A percentile compares a stretch with the other conserved stretches of the same genome.
These are phyloP conservation scores for Mola mola DNA, from an alignment of 2,113 vertebrate genomes.

Conservation along the genomic window DNA sequence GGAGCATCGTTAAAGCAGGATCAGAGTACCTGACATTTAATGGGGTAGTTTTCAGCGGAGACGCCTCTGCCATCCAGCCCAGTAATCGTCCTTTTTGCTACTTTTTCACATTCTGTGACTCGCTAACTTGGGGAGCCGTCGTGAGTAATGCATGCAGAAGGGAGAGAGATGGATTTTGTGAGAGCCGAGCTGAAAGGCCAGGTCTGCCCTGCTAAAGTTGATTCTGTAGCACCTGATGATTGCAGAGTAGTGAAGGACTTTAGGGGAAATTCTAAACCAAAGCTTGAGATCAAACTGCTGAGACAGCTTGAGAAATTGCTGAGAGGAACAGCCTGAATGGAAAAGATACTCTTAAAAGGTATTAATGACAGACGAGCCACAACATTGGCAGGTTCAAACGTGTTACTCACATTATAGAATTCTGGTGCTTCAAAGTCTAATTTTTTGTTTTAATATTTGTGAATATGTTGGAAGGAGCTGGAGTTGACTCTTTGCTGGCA, in stretches of 20 bases:
- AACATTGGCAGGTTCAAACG: too few species aligned
- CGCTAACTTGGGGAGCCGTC: background rate
- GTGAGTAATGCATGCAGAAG: too few species aligned
- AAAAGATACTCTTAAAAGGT: too few species aligned
- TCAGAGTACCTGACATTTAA: conserved; percentile 17
- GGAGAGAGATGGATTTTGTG: background rate
- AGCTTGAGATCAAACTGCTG: conserved; percentile 8
- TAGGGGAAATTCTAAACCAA: background rate
- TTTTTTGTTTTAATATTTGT: background rate
- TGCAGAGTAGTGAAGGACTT: background rate
- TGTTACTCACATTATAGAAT: too few species aligned
- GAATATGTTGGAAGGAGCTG: background rate
- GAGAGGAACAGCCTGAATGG: conserved; percentile 27
- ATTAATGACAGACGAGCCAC: background rate
- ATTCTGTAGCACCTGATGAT: too few species aligned
- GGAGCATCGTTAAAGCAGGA: conserved; percentile 12
- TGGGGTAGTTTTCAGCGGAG: conserved; percentile 2
- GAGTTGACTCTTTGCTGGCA: background rate
- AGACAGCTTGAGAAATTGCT: too few species aligned
- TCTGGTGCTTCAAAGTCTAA: background rate
- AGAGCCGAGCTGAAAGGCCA: conserved; percentile 4
- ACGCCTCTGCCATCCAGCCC: too few species aligned
- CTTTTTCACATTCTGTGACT: conserved; percentile 2
- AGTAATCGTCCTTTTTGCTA: conserved; percentile 5
- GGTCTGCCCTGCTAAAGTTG: background rate